Percentiles rank a stretch among this genome's conserved stretches.
phyloP scores from a whole-genome alignment of 2,113 vertebrate genomes.

The Sceloporus undulatus region DNA sequence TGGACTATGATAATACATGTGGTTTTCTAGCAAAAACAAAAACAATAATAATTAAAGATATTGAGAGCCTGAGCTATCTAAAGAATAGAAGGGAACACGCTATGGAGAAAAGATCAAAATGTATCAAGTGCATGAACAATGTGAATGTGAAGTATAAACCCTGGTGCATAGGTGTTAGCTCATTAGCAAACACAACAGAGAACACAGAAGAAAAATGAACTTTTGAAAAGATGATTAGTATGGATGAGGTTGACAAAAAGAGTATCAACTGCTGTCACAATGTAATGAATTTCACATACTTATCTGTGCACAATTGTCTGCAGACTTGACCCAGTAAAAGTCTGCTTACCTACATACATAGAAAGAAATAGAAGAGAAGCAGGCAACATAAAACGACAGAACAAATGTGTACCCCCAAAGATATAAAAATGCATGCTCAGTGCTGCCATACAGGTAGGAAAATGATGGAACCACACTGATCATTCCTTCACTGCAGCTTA shows the following conservation, averaged over 20 bases:
- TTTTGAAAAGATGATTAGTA: slow-evolving; percentile 3
- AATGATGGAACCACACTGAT: too few relatives aligned
- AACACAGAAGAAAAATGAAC: slow-evolving; percentile 9
- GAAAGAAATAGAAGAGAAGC: not conserved
- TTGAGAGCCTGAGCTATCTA: not conserved
- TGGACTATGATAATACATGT: not conserved
- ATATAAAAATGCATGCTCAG: too few relatives aligned
- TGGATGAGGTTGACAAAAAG: not conserved
- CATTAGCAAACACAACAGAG: slow-evolving; percentile 27
- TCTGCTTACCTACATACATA: not conserved
- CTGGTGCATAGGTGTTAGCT: not conserved
- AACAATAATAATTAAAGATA: slow-evolving; percentile 38
- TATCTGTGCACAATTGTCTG: not conserved
- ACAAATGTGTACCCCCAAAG: not conserved
- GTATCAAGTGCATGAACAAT: slow-evolving; percentile 21
- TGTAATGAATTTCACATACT: not conserved
- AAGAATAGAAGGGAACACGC: slow-evolving; percentile 25
- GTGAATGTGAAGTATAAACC: slow-evolving; percentile 36
- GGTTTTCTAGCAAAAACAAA: slow-evolving; percentile 41
- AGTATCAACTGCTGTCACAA: not conserved
- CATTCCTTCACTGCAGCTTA: too few relatives aligned
- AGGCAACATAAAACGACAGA: not conserved
- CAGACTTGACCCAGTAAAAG: slow-evolving; percentile 1
- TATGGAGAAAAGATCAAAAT: slow-evolving; percentile 41
- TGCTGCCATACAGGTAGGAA: too few relatives aligned